phyloP scores from a whole-genome alignment of 1,140 invertebrate species.

The Archivesica marissinica region DNA sequence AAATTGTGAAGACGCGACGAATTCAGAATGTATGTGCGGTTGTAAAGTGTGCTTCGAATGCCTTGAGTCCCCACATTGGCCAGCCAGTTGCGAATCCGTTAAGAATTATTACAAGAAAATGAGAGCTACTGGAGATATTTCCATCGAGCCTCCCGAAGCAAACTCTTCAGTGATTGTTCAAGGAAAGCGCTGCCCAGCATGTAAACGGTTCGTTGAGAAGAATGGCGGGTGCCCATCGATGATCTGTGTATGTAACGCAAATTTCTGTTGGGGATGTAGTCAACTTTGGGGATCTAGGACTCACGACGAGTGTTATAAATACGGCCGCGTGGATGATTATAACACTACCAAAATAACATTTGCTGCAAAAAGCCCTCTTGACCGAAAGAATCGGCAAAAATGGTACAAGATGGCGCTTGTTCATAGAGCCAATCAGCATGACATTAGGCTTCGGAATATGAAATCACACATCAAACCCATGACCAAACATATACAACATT shows the following conservation, averaged over 20 bases:
- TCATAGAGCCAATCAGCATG: slow-evolving; percentile 49
- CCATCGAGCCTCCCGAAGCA: neutral
- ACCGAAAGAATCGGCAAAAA: neutral
- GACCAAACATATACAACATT: slow-evolving; percentile 16
- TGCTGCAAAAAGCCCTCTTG: neutral
- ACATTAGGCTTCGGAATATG: neutral
- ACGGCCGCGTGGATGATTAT: slow-evolving; percentile 16
- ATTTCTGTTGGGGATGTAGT: slow-evolving; percentile 70
- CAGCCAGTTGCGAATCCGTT: slow-evolving; percentile 67
- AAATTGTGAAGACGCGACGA: neutral
- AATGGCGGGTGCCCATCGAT: slow-evolving; percentile 62
- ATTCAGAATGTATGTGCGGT: slow-evolving; percentile 68
- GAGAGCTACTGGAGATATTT: slow-evolving; percentile 50
- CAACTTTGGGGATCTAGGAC: slow-evolving; percentile 18
- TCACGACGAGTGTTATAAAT: slow-evolving; percentile 10
- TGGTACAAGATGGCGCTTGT: slow-evolving; percentile 45
- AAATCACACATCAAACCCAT: slow-evolving; percentile 2
- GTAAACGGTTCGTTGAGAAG: slow-evolving; percentile 63
- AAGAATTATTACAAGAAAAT: slow-evolving; percentile 58
- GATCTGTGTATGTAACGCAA: slow-evolving; percentile 54
- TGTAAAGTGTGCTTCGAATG: slow-evolving; percentile 69
- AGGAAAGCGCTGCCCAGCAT: slow-evolving; percentile 63
- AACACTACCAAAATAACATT: neutral
- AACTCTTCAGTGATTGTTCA: slow-evolving; percentile 7
- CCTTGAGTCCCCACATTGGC: slow-evolving; percentile 70